A percentile compares a stretch with the other conserved stretches of the same genome.
Evolutionary conservation across 2,797 vertebrate species (phyloP).

Genomic region (Antrozous pallidus): DNA sequence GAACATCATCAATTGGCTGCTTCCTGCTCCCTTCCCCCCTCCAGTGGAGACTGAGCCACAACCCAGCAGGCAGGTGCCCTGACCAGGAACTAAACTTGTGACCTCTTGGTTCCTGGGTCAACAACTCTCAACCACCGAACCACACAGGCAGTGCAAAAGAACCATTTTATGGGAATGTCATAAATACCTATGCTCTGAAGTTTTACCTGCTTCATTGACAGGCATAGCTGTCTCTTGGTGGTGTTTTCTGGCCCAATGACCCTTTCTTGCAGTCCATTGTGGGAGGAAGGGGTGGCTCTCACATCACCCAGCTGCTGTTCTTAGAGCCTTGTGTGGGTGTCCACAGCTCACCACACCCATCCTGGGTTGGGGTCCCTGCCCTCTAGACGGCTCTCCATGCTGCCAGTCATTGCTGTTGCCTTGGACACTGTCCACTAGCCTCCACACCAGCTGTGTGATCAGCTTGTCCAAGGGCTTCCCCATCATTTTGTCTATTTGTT

Average conservation of each 20-base stretch:
- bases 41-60: too few relatives aligned
- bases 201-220: not conserved
- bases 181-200: too few relatives aligned
- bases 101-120: too few relatives aligned
- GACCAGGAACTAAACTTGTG: too few relatives aligned
- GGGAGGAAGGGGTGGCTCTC: not conserved
- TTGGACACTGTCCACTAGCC: not conserved
- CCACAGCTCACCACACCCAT: fast-evolving
- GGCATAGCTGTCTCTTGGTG: not conserved
- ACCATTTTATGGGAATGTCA: too few relatives aligned
- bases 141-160: too few relatives aligned
- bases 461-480: not conserved
- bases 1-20: too few relatives aligned
- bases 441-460: not conserved
- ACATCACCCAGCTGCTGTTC: not conserved
- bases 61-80: too few relatives aligned
- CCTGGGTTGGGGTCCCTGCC: not conserved
- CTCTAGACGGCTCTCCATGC: not conserved
- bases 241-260: fast-evolving
- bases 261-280: not conserved
- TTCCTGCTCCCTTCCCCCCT: fast-evolving
- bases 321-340: not conserved
- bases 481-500: not conserved
- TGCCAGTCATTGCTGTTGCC: not conserved
- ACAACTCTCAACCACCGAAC: too few relatives aligned